phyloP scores from a whole-genome alignment of 2,113 vertebrate genomes.

The Ahaetulla prasina region DNA sequence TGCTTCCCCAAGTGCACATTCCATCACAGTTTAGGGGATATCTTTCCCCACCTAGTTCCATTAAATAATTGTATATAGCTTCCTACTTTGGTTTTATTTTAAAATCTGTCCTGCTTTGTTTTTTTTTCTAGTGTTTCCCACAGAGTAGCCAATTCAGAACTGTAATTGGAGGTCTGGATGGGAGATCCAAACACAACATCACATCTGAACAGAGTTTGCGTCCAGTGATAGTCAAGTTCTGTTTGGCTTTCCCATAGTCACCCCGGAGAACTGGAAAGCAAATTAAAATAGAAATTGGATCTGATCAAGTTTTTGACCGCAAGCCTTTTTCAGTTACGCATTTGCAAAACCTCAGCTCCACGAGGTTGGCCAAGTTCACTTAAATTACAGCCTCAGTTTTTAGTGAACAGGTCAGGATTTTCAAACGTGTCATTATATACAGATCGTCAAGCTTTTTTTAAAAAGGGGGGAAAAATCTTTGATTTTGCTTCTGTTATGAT shows the following conservation, averaged over 20 bases:
- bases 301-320: constrained; percentile 25
- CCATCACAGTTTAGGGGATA: neutral
- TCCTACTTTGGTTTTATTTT: neutral
- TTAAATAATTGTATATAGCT: neutral
- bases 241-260: neutral
- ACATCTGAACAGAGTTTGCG: neutral
- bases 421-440: constrained; percentile 57
- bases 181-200: neutral
- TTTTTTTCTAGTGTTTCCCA: neutral
- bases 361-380: constrained; percentile 43
- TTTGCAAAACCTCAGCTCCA: constrained; percentile 44
- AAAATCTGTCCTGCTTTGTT: neutral
- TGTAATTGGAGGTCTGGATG: neutral
- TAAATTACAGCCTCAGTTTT: constrained; percentile 50
- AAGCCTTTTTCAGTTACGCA: constrained; percentile 21
- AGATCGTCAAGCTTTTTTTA: constrained; percentile 30
- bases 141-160: neutral
- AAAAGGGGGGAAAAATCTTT: constrained; percentile 1
- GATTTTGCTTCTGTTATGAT: constrained; percentile 44
- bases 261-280: neutral
- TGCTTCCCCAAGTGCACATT: neutral
- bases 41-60: neutral
- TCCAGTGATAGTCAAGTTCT: neutral
- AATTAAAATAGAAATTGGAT: constrained; percentile 52
- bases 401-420: constrained; percentile 36